Evolutionary conservation across 2,888 invertebrate genomes (phyloP).

Genomic region (Pristionchus maxplancki): DNA sequence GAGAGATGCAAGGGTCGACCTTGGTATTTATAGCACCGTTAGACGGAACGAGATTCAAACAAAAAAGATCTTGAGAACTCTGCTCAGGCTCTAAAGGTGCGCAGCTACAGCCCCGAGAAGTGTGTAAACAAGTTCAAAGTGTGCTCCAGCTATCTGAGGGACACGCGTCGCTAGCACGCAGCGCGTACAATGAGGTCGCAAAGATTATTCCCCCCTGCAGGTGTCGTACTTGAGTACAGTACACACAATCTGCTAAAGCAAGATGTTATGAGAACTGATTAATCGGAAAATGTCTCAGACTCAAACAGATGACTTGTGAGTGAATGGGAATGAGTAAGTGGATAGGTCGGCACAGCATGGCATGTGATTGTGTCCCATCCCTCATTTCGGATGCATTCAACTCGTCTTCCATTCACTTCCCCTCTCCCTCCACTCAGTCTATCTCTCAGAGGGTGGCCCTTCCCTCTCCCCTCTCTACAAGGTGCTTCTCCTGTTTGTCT

Average conservation of each 20-base stretch:
- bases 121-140: constrained; percentile 45
- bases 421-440: constrained; percentile 5
- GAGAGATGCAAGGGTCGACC: constrained; percentile 26
- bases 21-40: constrained; percentile 31
- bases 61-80: constrained; percentile 28
- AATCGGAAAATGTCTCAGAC: neutral
- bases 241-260: neutral
- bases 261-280: neutral
- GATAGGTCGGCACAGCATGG: neutral
- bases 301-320: neutral
- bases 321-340: neutral
- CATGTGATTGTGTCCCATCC: neutral
- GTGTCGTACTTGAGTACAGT: neutral
- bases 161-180: constrained; percentile 1
- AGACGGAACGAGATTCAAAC: neutral
- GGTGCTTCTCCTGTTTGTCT: constrained; percentile 14
- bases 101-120: neutral
- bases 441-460: constrained; percentile 32
- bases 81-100: neutral
- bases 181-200: constrained; percentile 27
- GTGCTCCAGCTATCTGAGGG: neutral
- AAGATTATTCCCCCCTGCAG: neutral
- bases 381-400: constrained; percentile 45
- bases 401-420: constrained; percentile 31
- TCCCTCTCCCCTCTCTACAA: constrained; percentile 21